phyloP scores from a whole-genome alignment of 2,113 vertebrate species.

The Dasyornis broadbenti region DNA sequence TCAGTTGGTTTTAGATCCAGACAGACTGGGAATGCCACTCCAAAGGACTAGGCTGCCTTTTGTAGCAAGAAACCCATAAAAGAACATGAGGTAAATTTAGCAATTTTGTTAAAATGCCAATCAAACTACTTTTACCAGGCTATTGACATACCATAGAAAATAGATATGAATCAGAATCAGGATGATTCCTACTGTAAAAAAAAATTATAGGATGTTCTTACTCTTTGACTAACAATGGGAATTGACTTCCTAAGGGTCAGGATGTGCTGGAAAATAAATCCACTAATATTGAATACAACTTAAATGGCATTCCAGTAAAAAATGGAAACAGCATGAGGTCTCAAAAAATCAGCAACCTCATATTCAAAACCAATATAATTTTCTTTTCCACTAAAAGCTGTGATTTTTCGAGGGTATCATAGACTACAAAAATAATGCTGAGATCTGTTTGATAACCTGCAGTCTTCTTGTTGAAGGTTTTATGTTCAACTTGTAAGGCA shows the following conservation, averaged over 20 bases:
- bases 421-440: neutral
- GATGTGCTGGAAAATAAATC: neutral
- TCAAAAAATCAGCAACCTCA: slow-evolving; percentile 11
- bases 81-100: neutral
- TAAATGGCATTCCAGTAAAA: slow-evolving; percentile 22
- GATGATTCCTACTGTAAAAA: neutral
- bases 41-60: neutral
- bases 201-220: neutral
- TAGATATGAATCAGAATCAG: neutral
- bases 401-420: neutral
- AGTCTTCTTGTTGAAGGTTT: slow-evolving; percentile 11
- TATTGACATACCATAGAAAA: neutral
- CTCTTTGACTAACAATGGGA: neutral
- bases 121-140: neutral
- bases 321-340: neutral
- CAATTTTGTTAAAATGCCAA: neutral
- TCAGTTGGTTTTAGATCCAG: neutral
- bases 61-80: neutral
- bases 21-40: neutral
- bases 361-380: slow-evolving; percentile 27
- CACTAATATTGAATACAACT: neutral
- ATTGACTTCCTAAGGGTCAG: slow-evolving; percentile 3
- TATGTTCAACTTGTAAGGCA: neutral
- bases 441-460: neutral
- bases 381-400: slow-evolving; percentile 25